Conservation (phyloP, 2,888 invertebrate species). For the Subacronicta megacephala region DNA sequence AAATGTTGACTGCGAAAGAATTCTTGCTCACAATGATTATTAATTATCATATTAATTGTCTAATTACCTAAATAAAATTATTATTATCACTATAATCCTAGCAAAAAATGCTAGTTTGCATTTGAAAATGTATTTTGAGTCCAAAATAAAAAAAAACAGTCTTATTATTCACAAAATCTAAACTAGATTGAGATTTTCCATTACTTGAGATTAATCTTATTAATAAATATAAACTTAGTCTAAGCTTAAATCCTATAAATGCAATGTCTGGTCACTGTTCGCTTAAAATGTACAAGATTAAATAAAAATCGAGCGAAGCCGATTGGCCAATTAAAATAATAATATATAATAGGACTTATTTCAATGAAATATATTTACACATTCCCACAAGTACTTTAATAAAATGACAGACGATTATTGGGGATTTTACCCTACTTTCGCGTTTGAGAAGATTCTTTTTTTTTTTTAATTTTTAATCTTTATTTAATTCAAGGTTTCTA, state of each 20-base stretch:
- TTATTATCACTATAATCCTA: conserved; percentile 5
- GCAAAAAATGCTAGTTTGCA: conserved; percentile 3
- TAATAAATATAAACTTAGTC: conserved; percentile 42
- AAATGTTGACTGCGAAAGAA: no score
- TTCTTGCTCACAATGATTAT: no score
- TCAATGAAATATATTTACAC: neutral
- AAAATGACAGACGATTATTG: conserved; percentile 8
- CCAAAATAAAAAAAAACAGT: conserved; percentile 40
- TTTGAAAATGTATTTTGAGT: conserved; percentile 12
- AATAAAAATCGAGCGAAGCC: conserved; percentile 37
- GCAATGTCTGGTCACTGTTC: conserved; percentile 82
- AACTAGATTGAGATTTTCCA: conserved; percentile 46
- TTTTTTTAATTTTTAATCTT: conserved; percentile 20
- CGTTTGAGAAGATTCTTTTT: conserved; percentile 4
- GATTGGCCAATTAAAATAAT: conserved; percentile 18
- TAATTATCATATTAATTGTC: no score
- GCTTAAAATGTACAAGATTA: conserved; percentile 74
- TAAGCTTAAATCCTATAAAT: conserved; percentile 74
- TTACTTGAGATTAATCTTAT: conserved; percentile 34
- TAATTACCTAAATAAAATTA: no score
- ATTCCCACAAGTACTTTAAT: neutral
- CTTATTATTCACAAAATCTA: conserved; percentile 47
- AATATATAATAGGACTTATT: neutral
- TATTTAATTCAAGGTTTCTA: conserved; percentile 16
- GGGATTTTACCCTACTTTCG: conserved; percentile 24